Conservation (phyloP, 2,797 vertebrate species). For the Sebastes itinus region DNA sequence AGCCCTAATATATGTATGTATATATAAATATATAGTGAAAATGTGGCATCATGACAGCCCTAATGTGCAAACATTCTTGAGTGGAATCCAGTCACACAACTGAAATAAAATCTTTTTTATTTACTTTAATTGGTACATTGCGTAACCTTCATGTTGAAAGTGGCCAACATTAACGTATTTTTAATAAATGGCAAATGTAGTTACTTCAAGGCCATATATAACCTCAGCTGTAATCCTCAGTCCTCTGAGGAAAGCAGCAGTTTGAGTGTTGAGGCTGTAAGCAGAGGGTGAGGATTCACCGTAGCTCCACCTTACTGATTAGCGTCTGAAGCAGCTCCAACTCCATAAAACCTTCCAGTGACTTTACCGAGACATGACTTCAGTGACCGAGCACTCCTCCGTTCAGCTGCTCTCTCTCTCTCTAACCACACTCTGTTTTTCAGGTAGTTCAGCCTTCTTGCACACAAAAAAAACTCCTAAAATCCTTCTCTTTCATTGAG, state of each 20-base stretch:
- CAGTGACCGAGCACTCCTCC: not conserved
- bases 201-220: not conserved
- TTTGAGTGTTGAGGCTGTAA: not conserved
- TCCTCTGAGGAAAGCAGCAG: not conserved
- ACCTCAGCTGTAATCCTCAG: not conserved
- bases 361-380: not conserved
- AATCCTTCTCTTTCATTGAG: not conserved
- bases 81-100: not conserved
- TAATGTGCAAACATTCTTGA: not conserved
- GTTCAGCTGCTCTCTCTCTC: not conserved
- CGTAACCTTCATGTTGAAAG: not conserved
- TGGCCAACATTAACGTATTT: not conserved
- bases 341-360: not conserved
- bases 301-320: conserved; percentile 9
- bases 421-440: not conserved
- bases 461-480: not conserved
- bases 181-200: not conserved
- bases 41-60: not conserved
- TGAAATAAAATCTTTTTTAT: not conserved
- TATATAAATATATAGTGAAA: not conserved
- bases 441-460: not conserved
- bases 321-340: conserved; percentile 4
- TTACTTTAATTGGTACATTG: not conserved
- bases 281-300: not conserved
- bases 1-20: too few relatives aligned